Evolutionary conservation across 2,888 invertebrate genomes (phyloP).

Genomic region (Quadriops clusia): DNA sequence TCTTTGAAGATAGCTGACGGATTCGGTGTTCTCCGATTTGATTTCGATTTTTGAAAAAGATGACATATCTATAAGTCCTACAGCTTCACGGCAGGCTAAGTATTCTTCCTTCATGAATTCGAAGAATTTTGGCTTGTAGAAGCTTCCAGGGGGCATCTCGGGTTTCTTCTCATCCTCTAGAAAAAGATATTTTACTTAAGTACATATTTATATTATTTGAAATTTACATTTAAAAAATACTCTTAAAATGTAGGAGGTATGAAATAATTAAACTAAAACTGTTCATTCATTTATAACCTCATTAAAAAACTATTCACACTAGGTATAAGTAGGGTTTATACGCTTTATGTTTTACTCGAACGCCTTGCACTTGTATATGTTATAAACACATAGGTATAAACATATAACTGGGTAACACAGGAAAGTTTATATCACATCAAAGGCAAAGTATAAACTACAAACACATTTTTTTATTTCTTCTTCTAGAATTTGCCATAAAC

Average conservation of each 20-base stretch:
- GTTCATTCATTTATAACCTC: too few relatives aligned
- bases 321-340: too few relatives aligned
- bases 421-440: too few relatives aligned
- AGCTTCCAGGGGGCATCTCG: slow-evolving; percentile 47
- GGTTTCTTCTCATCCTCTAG: slow-evolving; percentile 39
- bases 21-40: slow-evolving; percentile 47
- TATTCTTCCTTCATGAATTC: slow-evolving; percentile 58
- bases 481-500: too few relatives aligned
- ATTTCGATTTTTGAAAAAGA: slow-evolving; percentile 67
- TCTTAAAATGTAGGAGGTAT: slow-evolving; percentile 1
- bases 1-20: slow-evolving; percentile 50
- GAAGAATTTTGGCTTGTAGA: slow-evolving; percentile 57
- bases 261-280: slow-evolving; percentile 1
- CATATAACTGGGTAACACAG: too few relatives aligned
- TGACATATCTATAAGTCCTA: slow-evolving; percentile 68
- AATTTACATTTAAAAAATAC: too few relatives aligned
- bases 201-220: neutral
- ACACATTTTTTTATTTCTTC: too few relatives aligned
- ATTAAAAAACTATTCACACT: too few relatives aligned
- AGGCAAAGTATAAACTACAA: too few relatives aligned
- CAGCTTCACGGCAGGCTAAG: slow-evolving; percentile 61
- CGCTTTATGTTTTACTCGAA: too few relatives aligned
- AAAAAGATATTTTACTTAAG: slow-evolving; percentile 10
- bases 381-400: too few relatives aligned
- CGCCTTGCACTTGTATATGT: too few relatives aligned